phyloP scores from a whole-genome alignment of 1,140 invertebrate genomes.

The Mamestra configurata region DNA sequence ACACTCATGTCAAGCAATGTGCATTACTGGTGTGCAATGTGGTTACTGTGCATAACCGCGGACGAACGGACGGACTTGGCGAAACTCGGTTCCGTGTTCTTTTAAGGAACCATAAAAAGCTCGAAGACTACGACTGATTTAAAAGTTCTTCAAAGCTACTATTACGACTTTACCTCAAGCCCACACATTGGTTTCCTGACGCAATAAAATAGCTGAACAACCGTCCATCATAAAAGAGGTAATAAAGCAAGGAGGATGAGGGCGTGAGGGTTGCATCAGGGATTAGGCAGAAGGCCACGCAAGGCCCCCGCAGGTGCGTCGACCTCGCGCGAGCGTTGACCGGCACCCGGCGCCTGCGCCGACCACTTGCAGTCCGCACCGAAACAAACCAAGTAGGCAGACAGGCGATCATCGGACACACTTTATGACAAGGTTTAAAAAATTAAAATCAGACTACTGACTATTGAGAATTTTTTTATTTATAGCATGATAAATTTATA shows the following conservation, averaged over 20 bases:
- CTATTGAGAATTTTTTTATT: too few relatives aligned
- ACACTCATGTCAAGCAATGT: too few relatives aligned
- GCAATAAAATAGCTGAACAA: neutral
- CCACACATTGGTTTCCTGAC: neutral
- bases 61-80: too few relatives aligned
- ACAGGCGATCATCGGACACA: conserved; percentile 2
- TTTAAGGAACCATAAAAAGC: too few relatives aligned
- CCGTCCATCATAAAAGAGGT: neutral
- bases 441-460: too few relatives aligned
- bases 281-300: conserved; percentile 7
- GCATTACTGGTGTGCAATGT: too few relatives aligned
- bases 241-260: neutral
- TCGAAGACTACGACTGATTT: too few relatives aligned
- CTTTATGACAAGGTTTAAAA: neutral
- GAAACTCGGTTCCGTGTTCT: too few relatives aligned
- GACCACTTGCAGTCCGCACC: neutral
- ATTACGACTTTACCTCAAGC: neutral
- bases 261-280: conserved; percentile 23
- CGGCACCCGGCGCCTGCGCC: conserved; percentile 9
- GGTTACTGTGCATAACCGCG: too few relatives aligned
- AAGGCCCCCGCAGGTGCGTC: conserved; percentile 46
- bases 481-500: too few relatives aligned
- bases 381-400: neutral
- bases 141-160: too few relatives aligned
- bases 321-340: conserved; percentile 44